Conservation (phyloP, 2,113 vertebrate genomes). For the Leucosticte australis region DNA sequence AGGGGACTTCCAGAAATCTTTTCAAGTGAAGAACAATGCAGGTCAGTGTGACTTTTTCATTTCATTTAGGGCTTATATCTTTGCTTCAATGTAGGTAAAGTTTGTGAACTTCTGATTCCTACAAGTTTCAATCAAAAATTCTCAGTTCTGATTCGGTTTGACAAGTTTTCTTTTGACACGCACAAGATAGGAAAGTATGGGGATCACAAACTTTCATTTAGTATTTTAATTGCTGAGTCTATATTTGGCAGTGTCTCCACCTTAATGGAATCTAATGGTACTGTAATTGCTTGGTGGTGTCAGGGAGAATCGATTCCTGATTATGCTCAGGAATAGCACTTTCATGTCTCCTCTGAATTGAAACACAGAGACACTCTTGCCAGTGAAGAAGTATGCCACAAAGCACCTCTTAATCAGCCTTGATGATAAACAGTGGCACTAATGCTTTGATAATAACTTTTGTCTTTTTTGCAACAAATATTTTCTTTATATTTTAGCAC, state of each 20-base stretch:
- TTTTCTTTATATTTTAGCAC: background rate
- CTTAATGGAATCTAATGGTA: slow-evolving; percentile 63
- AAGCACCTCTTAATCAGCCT: background rate
- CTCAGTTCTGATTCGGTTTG: slow-evolving; percentile 2
- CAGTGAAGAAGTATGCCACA: background rate
- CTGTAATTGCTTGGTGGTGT: slow-evolving; percentile 56
- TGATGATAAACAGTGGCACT: slow-evolving; percentile 15
- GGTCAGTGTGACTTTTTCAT: background rate
- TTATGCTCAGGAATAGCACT: slow-evolving; percentile 53
- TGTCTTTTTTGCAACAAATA: background rate
- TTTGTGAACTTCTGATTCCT: slow-evolving; percentile 4
- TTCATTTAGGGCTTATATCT: background rate
- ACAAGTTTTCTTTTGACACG: background rate
- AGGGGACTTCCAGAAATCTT: background rate
- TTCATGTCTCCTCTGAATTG: slow-evolving; percentile 8
- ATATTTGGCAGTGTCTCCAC: slow-evolving; percentile 61
- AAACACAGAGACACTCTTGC: background rate
- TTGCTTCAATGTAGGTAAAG: background rate
- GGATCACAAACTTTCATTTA: slow-evolving; percentile 32
- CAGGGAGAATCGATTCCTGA: slow-evolving; percentile 45
- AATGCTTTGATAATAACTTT: background rate
- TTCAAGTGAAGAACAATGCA: background rate
- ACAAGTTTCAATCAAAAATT: slow-evolving; percentile 32
- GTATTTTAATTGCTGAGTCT: slow-evolving; percentile 57
- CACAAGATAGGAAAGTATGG: background rate